These are phyloP conservation scores for Ascaphus truei DNA, from an alignment of 2,113 vertebrate genomes.

Conservation along the genomic window DNA sequence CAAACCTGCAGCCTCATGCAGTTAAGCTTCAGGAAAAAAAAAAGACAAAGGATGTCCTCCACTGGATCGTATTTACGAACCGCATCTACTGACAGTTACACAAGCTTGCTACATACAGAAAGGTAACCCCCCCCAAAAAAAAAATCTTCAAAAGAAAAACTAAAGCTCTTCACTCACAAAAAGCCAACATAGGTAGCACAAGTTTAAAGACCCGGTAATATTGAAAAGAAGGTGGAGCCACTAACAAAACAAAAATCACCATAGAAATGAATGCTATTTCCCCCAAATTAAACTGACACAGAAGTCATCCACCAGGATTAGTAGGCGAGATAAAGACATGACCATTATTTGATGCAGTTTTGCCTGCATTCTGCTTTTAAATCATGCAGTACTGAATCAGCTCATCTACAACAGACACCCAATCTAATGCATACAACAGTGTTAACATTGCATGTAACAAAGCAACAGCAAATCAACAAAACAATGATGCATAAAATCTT, in stretches of 20 bases:
- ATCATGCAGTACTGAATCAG: constrained; percentile 50
- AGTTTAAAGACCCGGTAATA: not conserved
- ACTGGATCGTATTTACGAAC: not conserved
- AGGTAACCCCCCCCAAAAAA: too few species aligned
- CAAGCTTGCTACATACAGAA: too few species aligned
- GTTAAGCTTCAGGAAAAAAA: constrained; percentile 42
- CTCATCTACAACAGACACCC: constrained; percentile 39
- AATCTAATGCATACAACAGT: constrained; percentile 48
- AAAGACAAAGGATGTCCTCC: constrained; percentile 49
- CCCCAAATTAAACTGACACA: constrained; percentile 8
- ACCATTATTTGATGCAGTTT: not conserved
- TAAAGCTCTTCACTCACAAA: not conserved
- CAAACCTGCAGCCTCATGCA: constrained; percentile 56
- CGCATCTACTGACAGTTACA: not conserved
- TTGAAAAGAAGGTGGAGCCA: constrained; percentile 56
- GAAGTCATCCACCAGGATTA: constrained; percentile 14
- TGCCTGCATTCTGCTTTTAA: constrained; percentile 38
- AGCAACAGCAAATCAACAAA: not conserved
- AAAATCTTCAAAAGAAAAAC: not conserved
- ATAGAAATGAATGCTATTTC: constrained; percentile 45
- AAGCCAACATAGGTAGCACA: not conserved
- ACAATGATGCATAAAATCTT: not conserved
- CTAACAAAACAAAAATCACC: too few species aligned
- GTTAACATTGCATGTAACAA: not conserved
- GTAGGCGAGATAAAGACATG: not conserved